These are phyloP conservation scores for Dipodomys ordii DNA, from an alignment of 2,113 vertebrate genomes.

Conservation along the genomic window DNA sequence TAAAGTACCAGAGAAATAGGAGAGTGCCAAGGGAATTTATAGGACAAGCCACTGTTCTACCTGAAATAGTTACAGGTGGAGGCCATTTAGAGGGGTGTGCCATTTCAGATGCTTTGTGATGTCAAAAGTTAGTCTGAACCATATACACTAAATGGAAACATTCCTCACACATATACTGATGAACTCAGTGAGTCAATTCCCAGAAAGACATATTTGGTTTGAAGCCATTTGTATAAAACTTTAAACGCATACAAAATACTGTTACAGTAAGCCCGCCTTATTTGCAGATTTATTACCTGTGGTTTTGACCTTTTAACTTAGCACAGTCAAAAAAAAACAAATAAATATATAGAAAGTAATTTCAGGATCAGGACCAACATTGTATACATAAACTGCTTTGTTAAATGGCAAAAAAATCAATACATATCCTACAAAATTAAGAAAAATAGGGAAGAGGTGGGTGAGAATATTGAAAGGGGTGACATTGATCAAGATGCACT, in stretches of 20 bases:
- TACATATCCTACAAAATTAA: no score
- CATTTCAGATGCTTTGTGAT: not conserved
- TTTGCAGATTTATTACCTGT: no score
- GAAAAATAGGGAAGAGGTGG: no score
- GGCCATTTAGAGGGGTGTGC: not conserved
- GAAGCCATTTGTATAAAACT: not conserved
- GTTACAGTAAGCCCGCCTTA: not conserved
- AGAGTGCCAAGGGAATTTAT: not conserved
- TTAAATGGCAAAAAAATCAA: no score
- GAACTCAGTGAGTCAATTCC: not conserved
- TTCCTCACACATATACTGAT: not conserved
- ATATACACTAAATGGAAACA: not conserved
- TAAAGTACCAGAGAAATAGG: not conserved
- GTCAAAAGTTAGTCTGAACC: not conserved
- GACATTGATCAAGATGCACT: no score
- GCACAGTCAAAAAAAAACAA: no score
- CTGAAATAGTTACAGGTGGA: not conserved
- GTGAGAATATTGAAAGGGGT: no score
- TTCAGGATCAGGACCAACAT: no score
- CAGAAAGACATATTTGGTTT: constrained; percentile 32
- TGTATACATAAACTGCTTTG: no score
- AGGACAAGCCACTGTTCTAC: not conserved
- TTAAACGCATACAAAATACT: not conserved
- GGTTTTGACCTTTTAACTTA: no score
- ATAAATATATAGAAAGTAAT: no score